phyloP scores from a whole-genome alignment of 2,797 vertebrate genomes.

The Mormyrops attenuatus region DNA sequence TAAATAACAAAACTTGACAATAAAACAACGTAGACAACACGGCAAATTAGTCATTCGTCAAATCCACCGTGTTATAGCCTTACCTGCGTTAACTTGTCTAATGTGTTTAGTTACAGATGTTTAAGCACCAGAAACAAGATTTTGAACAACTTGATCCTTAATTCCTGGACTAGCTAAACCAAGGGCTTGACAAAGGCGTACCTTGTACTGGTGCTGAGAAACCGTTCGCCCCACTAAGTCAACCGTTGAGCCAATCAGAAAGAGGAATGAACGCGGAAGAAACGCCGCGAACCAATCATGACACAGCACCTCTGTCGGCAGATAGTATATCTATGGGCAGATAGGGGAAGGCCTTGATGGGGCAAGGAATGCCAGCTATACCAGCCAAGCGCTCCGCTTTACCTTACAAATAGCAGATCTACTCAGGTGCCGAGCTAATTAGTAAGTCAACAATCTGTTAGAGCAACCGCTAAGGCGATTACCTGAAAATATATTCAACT shows the following conservation, averaged over 20 bases:
- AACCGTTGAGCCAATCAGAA: constrained; percentile 45
- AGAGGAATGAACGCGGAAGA: neutral
- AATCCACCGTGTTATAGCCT: neutral
- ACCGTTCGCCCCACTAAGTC: neutral
- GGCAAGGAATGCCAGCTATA: neutral
- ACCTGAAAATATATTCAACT: neutral
- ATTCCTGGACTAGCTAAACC: neutral
- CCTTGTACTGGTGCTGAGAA: constrained; percentile 15
- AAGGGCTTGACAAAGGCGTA: constrained; percentile 15
- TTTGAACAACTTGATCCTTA: neutral
- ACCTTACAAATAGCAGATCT: neutral
- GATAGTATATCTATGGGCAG: neutral
- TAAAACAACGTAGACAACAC: neutral
- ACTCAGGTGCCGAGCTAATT: neutral
- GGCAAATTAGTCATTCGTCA: neutral
- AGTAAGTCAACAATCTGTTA: neutral
- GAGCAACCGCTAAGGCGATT: neutral
- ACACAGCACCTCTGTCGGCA: constrained; percentile 21
- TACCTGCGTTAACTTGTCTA: neutral
- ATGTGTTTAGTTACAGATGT: neutral
- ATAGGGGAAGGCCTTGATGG: neutral
- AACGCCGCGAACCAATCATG: constrained; percentile 38
- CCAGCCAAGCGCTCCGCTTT: neutral
- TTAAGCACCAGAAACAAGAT: neutral
- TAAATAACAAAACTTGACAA: neutral